Evolutionary conservation across 2,888 invertebrate species (phyloP).

Genomic region (Tetragonula carbonaria): DNA sequence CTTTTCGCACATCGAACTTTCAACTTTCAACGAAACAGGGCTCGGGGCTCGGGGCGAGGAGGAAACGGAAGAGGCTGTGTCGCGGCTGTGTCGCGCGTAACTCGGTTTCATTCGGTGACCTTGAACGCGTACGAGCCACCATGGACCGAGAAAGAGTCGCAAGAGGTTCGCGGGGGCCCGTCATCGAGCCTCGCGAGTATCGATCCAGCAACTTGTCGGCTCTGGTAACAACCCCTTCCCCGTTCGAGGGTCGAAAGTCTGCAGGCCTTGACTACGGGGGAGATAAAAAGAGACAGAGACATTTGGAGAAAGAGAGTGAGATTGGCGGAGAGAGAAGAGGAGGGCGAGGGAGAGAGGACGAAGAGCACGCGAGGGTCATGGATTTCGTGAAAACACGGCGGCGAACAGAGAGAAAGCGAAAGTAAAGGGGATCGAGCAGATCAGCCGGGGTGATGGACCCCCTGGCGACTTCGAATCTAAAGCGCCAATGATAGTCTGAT

Average conservation of each 20-base stretch:
- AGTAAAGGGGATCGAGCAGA: slow-evolving; percentile 18
- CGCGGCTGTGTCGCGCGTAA: slow-evolving; percentile 35
- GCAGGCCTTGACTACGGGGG: slow-evolving; percentile 59
- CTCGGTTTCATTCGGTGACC: slow-evolving; percentile 55
- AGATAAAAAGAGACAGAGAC: slow-evolving; percentile 15
- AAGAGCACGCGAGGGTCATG: slow-evolving; percentile 44
- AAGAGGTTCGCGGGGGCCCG: slow-evolving; percentile 2
- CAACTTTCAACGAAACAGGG: not conserved
- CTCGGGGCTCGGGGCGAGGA: too few relatives aligned
- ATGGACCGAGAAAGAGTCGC: slow-evolving; percentile 49
- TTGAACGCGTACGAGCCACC: slow-evolving; percentile 56
- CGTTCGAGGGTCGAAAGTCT: slow-evolving; percentile 60
- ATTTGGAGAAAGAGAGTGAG: not conserved
- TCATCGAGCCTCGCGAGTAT: slow-evolving; percentile 51
- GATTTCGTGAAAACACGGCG: slow-evolving; percentile 27
- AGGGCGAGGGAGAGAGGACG: not conserved
- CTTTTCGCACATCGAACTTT: accelerated
- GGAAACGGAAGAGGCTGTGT: not conserved
- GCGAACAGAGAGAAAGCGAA: slow-evolving; percentile 25
- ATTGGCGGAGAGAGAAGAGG: not conserved
- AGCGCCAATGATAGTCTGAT: slow-evolving; percentile 14
- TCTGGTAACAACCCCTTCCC: slow-evolving; percentile 45
- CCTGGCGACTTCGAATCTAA: slow-evolving; percentile 1
- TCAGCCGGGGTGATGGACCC: slow-evolving; percentile 3
- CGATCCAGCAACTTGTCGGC: slow-evolving; percentile 55